A percentile compares a stretch with the other conserved stretches of the same genome.
Conservation (phyloP, 2,888 invertebrate genomes). For the Tupiocoris notatus region DNA sequence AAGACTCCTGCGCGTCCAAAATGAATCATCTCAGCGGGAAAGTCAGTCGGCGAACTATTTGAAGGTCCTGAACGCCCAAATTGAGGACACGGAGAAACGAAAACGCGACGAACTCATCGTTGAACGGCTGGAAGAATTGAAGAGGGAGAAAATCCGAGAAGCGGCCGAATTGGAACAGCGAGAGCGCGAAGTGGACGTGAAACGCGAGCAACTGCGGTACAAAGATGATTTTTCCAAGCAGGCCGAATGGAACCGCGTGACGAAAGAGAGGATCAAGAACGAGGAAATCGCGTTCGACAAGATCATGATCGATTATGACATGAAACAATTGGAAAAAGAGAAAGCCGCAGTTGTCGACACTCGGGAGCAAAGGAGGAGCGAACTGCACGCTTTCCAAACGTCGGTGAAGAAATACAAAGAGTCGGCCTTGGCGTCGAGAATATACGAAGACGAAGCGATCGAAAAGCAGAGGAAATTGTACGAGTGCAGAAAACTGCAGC, state of each 20-base stretch:
- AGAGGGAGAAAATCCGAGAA: not conserved
- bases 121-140: conserved; percentile 1
- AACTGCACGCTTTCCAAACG: conserved; percentile 5
- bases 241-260: conserved; percentile 12
- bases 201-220: not conserved
- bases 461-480: not conserved
- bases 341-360: conserved; percentile 17
- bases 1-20: not conserved
- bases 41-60: not conserved
- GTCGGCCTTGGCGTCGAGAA: not conserved
- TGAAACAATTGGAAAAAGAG: not conserved
- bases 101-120: conserved; percentile 6
- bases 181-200: not conserved
- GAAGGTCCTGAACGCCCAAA: not conserved
- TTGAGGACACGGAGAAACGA: not conserved
- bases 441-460: not conserved
- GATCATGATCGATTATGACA: conserved; percentile 15
- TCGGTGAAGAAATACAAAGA: conserved; percentile 21
- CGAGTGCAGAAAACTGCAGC: not conserved
- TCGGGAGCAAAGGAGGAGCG: conserved; percentile 2
- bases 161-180: not conserved
- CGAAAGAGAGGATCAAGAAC: not conserved
- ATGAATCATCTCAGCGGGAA: not conserved
- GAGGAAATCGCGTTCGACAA: conserved; percentile 2
- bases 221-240: not conserved